Percentiles rank a stretch among this genome's conserved stretches.
Conservation (phyloP, 2,113 vertebrate species). For the Ondatra zibethicus region DNA sequence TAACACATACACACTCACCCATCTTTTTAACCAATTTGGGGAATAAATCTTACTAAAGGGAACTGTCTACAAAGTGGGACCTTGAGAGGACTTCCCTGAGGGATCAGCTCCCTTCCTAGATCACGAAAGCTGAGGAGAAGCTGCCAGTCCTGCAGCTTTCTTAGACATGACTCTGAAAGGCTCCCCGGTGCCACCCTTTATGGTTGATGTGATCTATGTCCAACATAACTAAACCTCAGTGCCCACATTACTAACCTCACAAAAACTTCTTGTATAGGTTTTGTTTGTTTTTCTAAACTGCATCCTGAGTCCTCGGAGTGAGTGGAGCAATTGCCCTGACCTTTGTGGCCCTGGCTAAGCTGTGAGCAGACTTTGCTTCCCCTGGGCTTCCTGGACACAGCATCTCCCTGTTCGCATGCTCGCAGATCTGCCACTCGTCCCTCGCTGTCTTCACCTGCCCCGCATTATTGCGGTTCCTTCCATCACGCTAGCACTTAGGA, state of each 20-base stretch:
- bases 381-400: background rate
- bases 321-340: background rate
- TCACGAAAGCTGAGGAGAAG: background rate
- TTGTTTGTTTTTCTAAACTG: conserved; percentile 4
- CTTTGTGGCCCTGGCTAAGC: background rate
- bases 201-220: background rate
- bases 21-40: background rate
- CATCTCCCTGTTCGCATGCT: background rate
- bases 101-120: background rate
- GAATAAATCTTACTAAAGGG: background rate
- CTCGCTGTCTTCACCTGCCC: background rate
- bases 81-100: background rate
- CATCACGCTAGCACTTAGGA: background rate
- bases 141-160: background rate
- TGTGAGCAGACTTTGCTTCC: background rate
- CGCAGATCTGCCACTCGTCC: background rate
- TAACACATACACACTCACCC: background rate
- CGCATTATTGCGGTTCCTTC: background rate
- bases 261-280: background rate
- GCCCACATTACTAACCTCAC: background rate
- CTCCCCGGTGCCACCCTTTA: background rate
- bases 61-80: background rate
- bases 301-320: background rate
- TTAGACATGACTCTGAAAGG: conserved; percentile 26
- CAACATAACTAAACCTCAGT: background rate